Conservation (phyloP, 2,113 vertebrate genomes). For the Cyprinodon brontotheroides region DNA sequence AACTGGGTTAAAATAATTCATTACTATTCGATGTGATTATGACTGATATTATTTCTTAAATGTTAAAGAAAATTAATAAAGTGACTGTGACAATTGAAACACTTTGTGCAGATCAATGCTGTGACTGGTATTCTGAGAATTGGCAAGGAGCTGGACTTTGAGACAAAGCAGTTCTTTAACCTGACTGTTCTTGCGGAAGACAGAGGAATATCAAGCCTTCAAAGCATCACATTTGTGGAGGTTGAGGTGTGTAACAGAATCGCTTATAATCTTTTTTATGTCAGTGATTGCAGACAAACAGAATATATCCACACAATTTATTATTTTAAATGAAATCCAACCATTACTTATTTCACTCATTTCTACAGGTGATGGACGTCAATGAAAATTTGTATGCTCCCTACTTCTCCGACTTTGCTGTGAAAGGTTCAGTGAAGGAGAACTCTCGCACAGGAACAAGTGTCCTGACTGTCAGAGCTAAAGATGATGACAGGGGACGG, state of each 20-base stretch:
- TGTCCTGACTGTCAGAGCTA: constrained; percentile 87
- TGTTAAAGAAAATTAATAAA: constrained; percentile 16
- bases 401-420: constrained; percentile 90
- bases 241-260: constrained; percentile 81
- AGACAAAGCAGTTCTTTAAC: constrained; percentile 95
- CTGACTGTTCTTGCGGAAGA: constrained; percentile 90
- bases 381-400: constrained; percentile 95
- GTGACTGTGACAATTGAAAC: constrained; percentile 14
- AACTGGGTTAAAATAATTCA: not conserved
- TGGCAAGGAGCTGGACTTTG: constrained; percentile 90
- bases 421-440: constrained; percentile 90
- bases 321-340: constrained; percentile 9
- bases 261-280: not conserved
- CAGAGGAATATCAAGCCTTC: constrained; percentile 86
- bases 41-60: not conserved
- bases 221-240: constrained; percentile 89
- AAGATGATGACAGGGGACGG: constrained; percentile 89
- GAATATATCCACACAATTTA: not conserved
- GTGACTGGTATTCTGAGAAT: constrained; percentile 88
- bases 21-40: not conserved
- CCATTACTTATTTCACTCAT: not conserved
- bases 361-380: constrained; percentile 87
- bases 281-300: not conserved
- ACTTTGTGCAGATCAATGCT: constrained; percentile 78
- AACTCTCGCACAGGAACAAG: constrained; percentile 92